phyloP scores from a whole-genome alignment of 2,888 invertebrate genomes.

The Calameuta pallipes region DNA sequence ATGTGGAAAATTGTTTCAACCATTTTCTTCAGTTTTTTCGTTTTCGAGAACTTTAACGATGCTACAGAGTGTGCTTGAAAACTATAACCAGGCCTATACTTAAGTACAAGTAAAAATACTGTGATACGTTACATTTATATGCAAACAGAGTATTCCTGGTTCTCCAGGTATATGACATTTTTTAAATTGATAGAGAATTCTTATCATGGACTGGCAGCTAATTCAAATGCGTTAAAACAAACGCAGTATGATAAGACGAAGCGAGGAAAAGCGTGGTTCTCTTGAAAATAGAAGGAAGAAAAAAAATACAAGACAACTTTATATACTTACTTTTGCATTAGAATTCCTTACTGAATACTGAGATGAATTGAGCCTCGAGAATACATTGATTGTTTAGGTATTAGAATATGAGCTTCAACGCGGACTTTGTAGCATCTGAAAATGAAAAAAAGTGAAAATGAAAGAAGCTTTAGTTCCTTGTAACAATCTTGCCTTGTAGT shows the following conservation, averaged over 20 bases:
- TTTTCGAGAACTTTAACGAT: not conserved
- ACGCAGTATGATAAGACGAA: not conserved
- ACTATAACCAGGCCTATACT: not conserved
- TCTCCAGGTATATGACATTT: not conserved
- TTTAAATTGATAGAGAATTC: not conserved
- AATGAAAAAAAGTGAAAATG: constrained; percentile 15
- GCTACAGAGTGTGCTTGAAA: constrained; percentile 1
- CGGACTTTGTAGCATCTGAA: not conserved
- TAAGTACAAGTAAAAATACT: constrained; percentile 7
- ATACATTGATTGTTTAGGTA: not conserved
- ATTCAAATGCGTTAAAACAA: not conserved
- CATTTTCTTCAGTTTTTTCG: not conserved
- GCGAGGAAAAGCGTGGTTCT: not conserved
- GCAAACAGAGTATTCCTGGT: not conserved
- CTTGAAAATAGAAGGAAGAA: not conserved
- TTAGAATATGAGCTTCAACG: not conserved
- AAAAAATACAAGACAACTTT: constrained; percentile 2
- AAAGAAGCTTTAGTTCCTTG: constrained; percentile 42
- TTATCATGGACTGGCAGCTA: not conserved
- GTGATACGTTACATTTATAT: constrained; percentile 10
- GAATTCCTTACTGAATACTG: not conserved
- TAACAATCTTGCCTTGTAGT: constrained; percentile 40
- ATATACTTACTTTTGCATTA: not conserved
- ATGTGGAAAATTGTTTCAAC: not conserved
- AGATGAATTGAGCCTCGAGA: not conserved